Percentiles rank a stretch among this genome's conserved stretches.
phyloP scores from a whole-genome alignment of 2,888 invertebrate genomes.

The Epinotia bilunana region DNA sequence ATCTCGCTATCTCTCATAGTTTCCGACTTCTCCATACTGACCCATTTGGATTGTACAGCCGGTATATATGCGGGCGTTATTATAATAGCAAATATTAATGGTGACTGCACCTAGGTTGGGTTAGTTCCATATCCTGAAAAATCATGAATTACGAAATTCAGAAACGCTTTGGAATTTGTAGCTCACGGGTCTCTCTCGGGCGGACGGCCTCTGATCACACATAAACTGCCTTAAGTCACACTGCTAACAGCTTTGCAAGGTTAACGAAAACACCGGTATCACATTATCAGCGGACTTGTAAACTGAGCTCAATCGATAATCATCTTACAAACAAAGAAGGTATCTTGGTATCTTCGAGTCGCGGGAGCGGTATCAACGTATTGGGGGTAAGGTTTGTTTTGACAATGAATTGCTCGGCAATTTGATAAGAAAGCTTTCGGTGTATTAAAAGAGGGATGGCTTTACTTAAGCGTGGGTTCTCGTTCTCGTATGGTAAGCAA shows the following conservation, averaged over 20 bases:
- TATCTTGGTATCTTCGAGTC: constrained; percentile 37
- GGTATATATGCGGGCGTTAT: too few species aligned
- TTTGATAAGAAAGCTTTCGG: constrained; percentile 28
- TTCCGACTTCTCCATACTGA: too few species aligned
- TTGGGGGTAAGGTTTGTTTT: constrained; percentile 37
- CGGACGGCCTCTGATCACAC: constrained; percentile 49
- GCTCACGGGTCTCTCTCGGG: background rate
- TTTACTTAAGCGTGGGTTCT: background rate
- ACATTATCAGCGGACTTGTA: constrained; percentile 80
- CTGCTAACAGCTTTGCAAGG: constrained; percentile 49
- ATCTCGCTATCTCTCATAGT: too few species aligned
- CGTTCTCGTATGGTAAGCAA: background rate
- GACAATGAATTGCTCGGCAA: constrained; percentile 41
- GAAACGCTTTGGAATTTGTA: too few species aligned
- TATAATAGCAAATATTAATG: too few species aligned
- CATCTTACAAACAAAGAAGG: constrained; percentile 66
- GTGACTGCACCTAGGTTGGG: too few species aligned
- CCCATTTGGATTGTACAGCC: too few species aligned
- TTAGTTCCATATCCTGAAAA: too few species aligned
- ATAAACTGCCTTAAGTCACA: constrained; percentile 44
- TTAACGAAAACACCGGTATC: constrained; percentile 67
- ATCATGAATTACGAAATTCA: too few species aligned
- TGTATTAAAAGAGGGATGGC: background rate
- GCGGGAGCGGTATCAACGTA: constrained; percentile 12
- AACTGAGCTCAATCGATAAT: constrained; percentile 83